These are phyloP conservation scores for Brachionus calyciflorus DNA, from an alignment of 1,140 invertebrate species.

Conservation along the genomic window DNA sequence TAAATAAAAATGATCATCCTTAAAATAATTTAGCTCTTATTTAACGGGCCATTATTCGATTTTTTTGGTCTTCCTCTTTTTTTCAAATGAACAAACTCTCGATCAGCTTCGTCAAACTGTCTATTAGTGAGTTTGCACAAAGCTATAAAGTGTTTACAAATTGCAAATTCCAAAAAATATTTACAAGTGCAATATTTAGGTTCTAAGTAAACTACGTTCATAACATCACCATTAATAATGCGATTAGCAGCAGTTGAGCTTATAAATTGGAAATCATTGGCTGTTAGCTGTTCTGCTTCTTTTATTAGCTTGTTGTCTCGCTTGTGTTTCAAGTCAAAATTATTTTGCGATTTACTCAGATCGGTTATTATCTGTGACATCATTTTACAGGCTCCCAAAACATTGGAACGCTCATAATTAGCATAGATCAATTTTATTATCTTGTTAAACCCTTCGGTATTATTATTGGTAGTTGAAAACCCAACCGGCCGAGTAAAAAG, in stretches of 20 bases:
- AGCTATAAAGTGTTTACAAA: slow-evolving; percentile 10
- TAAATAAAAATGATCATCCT: background rate
- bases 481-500: no score
- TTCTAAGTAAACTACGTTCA: background rate
- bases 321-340: background rate
- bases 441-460: background rate
- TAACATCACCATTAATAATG: background rate
- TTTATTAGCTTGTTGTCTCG: background rate
- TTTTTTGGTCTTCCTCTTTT: slow-evolving; percentile 5
- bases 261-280: background rate
- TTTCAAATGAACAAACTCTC: background rate
- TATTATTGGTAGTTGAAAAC: no score
- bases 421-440: background rate
- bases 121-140: background rate
- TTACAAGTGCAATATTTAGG: slow-evolving; percentile 1
- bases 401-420: background rate
- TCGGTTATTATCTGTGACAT: background rate
- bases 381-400: background rate
- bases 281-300: background rate
- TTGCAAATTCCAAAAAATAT: slow-evolving; percentile 14
- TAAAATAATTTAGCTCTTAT: slow-evolving; percentile 5
- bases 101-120: background rate
- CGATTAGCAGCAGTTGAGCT: background rate
- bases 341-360: slow-evolving; percentile 11
- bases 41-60: slow-evolving; percentile 12